Evolutionary conservation across 2,888 invertebrate genomes (phyloP), one percentile per base, ranked within the genome.

Genomic region (Drosophila anomalata): DNA sequence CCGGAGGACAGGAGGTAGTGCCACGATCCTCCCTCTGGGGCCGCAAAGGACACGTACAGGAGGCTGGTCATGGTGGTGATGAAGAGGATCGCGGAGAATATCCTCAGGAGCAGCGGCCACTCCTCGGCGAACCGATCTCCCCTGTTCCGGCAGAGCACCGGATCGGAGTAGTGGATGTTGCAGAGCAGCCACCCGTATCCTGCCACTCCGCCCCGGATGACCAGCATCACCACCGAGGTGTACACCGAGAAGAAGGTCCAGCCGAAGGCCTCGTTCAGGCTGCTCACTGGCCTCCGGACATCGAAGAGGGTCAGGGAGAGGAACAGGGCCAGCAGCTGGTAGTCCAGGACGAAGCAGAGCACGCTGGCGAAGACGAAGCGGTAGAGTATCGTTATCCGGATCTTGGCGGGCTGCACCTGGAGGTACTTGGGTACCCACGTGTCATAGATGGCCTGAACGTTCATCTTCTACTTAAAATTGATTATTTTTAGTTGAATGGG

Each of bases 111-210:
- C n/a, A 22, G 26, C 2, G 52, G 62, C 12, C 62, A 42, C 36
- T 69, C 55, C 1, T 44, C 1, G 0, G 11, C 2, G 1, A 69
- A 14, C 2, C 52, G 42, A 2, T 47, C 33, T 8, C 24, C 14
- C 1, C 31, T 17, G 2, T 41, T 24, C 1, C 4, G 17, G 36
- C 48, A 48, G 12, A 47, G 44, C 6, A 14, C 31, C 1, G 67
- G 67, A 11, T 17, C 24, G 4, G 7, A 8, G 31, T 59, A 53
- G 36, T 53, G 51, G 0, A 44, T 12, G n/a, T 41, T 29, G 11
- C 68, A 58, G 3, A 66, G 20, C 9, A 54, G 2, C 20, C 58
- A n/a, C 1, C 58, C 67, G 11, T 53, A 68, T n/a, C 14, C 24
- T 14, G 22, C n/a, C 17, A 47, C 29, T 3, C 52, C 39, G 4